These are phyloP conservation scores for Podarcis siculus DNA, from an alignment of 2,797 vertebrate species.

Conservation along the genomic window DNA sequence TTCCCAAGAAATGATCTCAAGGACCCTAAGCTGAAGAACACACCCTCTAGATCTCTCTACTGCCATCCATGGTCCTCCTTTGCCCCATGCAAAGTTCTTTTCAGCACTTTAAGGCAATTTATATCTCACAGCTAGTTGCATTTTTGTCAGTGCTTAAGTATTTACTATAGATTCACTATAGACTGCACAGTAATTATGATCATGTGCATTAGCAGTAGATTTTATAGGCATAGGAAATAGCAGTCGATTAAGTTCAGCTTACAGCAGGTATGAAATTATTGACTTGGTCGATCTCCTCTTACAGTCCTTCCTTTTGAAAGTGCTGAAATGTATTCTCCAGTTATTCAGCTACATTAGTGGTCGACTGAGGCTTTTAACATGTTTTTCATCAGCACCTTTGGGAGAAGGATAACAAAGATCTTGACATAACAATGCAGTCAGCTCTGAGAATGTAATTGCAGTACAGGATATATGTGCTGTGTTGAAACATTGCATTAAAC, in stretches of 20 bases:
- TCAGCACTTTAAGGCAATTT: conserved; percentile 2
- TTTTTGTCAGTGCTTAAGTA: not conserved
- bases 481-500: conserved; percentile 88
- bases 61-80: conserved; percentile 31
- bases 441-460: conserved; percentile 81
- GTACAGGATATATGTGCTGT: conserved; percentile 81
- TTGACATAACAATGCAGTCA: conserved; percentile 83
- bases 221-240: conserved; percentile 69
- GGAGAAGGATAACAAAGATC: conserved; percentile 82
- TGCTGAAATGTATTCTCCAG: conserved; percentile 79
- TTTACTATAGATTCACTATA: conserved; percentile 11
- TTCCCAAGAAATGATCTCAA: not conserved
- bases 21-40: not conserved
- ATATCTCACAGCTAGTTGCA: conserved; percentile 2
- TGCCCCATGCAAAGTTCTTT: conserved; percentile 15
- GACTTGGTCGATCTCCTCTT: conserved; percentile 69
- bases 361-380: conserved; percentile 83
- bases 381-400: conserved; percentile 81
- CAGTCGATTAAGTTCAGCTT: conserved; percentile 73
- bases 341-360: conserved; percentile 82
- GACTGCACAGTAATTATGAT: conserved; percentile 19
- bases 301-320: conserved; percentile 72
- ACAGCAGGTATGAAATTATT: conserved; percentile 79
- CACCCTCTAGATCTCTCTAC: not conserved
- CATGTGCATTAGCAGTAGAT: conserved; percentile 60